Base-by-base conservation (phyloP, 2,888 invertebrate genomes). In the Oxyteleia sp. region DNA sequence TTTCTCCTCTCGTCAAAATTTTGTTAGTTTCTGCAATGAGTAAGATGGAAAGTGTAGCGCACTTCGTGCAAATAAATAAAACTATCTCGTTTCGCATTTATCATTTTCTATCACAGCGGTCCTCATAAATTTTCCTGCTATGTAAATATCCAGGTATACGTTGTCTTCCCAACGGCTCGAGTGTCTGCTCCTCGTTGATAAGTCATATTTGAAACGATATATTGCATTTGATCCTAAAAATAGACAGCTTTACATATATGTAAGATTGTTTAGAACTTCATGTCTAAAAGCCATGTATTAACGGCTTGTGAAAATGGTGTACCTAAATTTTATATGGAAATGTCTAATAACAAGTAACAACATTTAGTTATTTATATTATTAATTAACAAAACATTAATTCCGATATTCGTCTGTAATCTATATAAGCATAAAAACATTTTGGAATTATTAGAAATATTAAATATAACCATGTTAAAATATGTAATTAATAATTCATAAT, bases 11-110 rank as follows among this genome's bases (percentile, higher is more conserved):
- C 23, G 66, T 57, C 26, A 18, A 41, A 15, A 49, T 47, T 68
- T 49, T 35, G 23, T 20, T 41, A 63, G 68, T 29, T 20, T 47
- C 59, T 75, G 32, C 53, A 61, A 41, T 72, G 66, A 66, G 57
- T 32, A 43, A 71, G 69, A 59, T 74, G 64, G 61, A 71, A 71
- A 76, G 68, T 61, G 69, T 75, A 78, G 78, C 93, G 93, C 93
- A 93, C 93, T 93, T 93, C 91, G 93, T 93, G 94, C 94, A 94
- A 95, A 95, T 95, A 94, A 94, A 94, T 95, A 94, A 95, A 94
- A 94, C 94, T 94, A 94, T 95, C 95, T 94, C 93, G 93, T 93
- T 94, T 93, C 93, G 93, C 94, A 94, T 95, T 94, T 94, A 95
- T 95, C 94, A 95, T 94, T 94, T 93, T 94, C 94, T 94, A 94